These are phyloP conservation scores for Zeuzera pyrina DNA, from an alignment of 2,888 invertebrate species.

Conservation along the genomic window DNA sequence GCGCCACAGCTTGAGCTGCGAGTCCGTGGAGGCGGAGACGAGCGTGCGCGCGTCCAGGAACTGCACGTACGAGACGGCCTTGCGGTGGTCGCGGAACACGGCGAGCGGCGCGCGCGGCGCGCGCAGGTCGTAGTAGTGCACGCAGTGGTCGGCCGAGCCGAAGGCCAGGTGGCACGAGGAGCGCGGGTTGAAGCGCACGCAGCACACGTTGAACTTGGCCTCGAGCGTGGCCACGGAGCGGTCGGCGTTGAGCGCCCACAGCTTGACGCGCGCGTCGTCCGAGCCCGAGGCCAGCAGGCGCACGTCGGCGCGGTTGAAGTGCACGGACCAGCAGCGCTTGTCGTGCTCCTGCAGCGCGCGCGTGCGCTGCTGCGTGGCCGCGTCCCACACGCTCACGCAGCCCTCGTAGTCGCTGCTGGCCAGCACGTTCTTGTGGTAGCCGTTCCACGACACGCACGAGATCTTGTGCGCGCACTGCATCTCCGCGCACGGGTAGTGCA, in stretches of 20 bases:
- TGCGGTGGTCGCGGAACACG: conserved; percentile 90
- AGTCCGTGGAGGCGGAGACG: conserved; percentile 94
- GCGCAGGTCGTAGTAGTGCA: conserved; percentile 95
- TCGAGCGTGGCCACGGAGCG: conserved; percentile 87
- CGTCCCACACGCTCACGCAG: conserved; percentile 95
- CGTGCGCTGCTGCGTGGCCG: conserved; percentile 81
- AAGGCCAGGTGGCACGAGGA: conserved; percentile 92
- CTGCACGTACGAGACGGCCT: conserved; percentile 95
- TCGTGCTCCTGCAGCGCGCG: conserved; percentile 86
- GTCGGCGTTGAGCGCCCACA: conserved; percentile 92
- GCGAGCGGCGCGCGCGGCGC: conserved; percentile 86
- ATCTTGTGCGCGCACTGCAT: conserved; percentile 95
- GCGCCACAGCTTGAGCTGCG: conserved; percentile 92
- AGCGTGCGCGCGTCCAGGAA: conserved; percentile 89
- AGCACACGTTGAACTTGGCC: conserved; percentile 96
- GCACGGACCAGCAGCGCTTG: conserved; percentile 96
- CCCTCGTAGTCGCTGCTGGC: conserved; percentile 97
- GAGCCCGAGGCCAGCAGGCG: conserved; percentile 92
- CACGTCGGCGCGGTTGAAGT: conserved; percentile 94
- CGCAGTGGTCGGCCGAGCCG: conserved; percentile 97
- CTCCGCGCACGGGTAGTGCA: conserved; percentile 93
- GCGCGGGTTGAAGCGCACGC: conserved; percentile 80
- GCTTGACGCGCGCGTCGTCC: conserved; percentile 93
- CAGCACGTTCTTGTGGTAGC: conserved; percentile 88
- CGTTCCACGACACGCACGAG: conserved; percentile 95